Evolutionary conservation across 1,140 invertebrate genomes (phyloP).

Genomic region (Caenorhabditis remanei): DNA sequence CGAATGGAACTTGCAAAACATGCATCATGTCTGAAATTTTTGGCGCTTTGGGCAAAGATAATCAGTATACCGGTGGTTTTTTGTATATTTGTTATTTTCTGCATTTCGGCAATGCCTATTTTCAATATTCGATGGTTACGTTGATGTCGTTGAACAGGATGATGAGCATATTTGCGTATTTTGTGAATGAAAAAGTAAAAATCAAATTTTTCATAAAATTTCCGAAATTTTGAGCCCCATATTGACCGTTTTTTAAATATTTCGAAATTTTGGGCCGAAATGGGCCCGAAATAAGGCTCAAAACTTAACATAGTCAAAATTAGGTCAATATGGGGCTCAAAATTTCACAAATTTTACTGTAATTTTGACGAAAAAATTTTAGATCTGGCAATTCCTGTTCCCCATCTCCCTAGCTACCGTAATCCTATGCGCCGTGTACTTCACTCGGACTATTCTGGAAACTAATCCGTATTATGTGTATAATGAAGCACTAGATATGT

Average conservation of each 20-base stretch:
- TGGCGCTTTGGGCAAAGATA: not conserved
- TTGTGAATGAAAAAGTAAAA: not conserved
- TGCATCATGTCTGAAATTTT: not conserved
- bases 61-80: not conserved
- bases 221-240: no score
- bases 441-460: not conserved
- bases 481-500: constrained; percentile 29
- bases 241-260: no score
- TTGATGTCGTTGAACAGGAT: not conserved
- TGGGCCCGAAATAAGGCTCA: no score
- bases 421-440: not conserved
- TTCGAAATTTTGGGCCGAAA: no score
- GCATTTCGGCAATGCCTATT: constrained; percentile 33
- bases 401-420: not conserved
- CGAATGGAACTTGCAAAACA: constrained; percentile 30
- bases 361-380: not conserved
- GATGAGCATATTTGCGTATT: not conserved
- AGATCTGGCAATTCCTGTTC: not conserved
- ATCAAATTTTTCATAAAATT: no score
- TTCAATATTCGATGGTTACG: constrained; percentile 13
- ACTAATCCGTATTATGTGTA: not conserved
- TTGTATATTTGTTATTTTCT: not conserved
- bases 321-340: not conserved
- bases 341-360: not conserved
- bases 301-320: no score